Base-by-base conservation (phyloP, 2,113 vertebrate species). In the Cavia aperea region DNA sequence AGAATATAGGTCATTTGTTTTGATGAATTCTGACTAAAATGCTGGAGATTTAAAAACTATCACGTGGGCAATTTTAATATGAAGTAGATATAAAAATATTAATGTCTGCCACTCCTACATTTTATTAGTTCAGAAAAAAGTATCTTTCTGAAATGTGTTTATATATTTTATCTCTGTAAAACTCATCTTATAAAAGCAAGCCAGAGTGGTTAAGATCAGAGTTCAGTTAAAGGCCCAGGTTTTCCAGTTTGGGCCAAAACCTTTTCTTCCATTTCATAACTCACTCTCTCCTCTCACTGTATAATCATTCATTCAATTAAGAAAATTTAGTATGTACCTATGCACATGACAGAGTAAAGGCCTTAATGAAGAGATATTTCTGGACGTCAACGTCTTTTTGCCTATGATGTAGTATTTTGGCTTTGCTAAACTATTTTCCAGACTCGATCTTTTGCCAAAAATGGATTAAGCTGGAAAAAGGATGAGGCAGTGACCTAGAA, bases 1-100 rank as follows among this genome's bases (percentile, higher is more conserved):
- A 87, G 86, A 92, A 66, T 26, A 93, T 7, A 91, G 18, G 62
- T 49, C 5, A 85, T 94, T 95, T 91, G 31, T 21, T 88, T 95
- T 93, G 43, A n/a, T 92, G 72, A 87, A 81, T 91, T 92, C 60
- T 92, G 62, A 88, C 23, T 82, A 79, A 93, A 94, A 81, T 60
- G 7, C 77, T 82, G 26, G 49, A 87, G 89, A 85, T 72, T 70
- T 88, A 77, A 86, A 68, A 94, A 43, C 4, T 29, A 70, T 77
- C 70, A 63, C 12, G 85, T 51, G 31, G 63, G 8, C 66, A 72
- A 29, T 31, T 66, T 77, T 81, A 8, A 66, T 66, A 86, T 70
- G 26, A 92, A 77, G 63, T 54, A 77, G 26, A 77, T 31, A 65
- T 8, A 79, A 84, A 88, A 89, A 33, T 62, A 58, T 49, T 75